These are phyloP conservation scores for Steatornis caripensis DNA, from an alignment of 2,113 vertebrate species.

Conservation along the genomic window DNA sequence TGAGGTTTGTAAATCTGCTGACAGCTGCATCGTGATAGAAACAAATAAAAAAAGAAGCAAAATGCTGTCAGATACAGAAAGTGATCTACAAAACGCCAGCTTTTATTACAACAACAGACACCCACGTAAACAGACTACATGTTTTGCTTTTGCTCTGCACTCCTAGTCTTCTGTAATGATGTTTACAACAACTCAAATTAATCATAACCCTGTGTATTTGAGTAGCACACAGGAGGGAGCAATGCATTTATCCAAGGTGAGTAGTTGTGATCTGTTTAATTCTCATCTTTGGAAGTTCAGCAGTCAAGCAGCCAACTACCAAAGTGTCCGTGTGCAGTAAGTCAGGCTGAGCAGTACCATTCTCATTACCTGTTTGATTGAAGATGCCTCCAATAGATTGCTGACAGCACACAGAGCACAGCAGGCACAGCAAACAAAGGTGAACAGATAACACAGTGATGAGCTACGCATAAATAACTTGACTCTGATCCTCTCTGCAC, in stretches of 20 bases:
- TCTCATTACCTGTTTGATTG: not conserved
- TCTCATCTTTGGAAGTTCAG: not conserved
- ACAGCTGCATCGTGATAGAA: conserved; percentile 69
- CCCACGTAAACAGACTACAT: not conserved
- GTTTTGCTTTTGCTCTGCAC: not conserved
- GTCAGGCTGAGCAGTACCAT: not conserved
- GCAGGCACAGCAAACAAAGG: not conserved
- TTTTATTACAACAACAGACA: conserved; percentile 6
- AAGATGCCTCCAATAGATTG: not conserved
- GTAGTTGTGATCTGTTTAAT: not conserved
- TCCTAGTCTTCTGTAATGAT: not conserved
- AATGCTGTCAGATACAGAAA: not conserved
- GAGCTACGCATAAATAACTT: not conserved
- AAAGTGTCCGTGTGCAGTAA: not conserved
- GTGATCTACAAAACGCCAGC: not conserved
- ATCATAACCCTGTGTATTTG: not conserved
- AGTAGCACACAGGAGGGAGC: not conserved
- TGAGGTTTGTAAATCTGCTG: conserved; percentile 72
- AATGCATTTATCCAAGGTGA: not conserved
- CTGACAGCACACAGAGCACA: not conserved
- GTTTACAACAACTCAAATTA: conserved; percentile 19
- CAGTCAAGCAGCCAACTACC: not conserved
- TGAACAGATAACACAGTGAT: not conserved
- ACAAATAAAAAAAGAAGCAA: not conserved
- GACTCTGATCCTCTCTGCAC: not conserved